Evolutionary conservation across 2,888 invertebrate species (phyloP), one percentile per base, ranked within the genome.

Genomic region (Tetramorium bicarinatum): DNA sequence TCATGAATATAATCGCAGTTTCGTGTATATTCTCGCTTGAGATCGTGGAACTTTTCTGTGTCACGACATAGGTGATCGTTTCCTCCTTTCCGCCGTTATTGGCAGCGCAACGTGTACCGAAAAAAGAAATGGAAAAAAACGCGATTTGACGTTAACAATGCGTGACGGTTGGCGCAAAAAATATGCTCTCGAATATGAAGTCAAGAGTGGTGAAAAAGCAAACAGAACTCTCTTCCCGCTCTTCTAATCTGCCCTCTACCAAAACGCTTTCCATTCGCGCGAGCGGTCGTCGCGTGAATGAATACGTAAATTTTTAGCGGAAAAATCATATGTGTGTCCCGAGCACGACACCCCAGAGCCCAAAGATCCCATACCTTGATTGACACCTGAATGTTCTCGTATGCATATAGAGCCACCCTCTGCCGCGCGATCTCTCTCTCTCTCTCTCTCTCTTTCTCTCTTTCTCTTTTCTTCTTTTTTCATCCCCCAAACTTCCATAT

Each of bases 341-440:
- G 86, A 85, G 83, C 87, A 71, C 81, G 80, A 85, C 85, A 88
- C 87, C 85, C 89, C 77, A 85, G 85, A 83, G 79, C 86, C 85
- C 87, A 85, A 90, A 85, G 85, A 85, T 85, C 83, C 84, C 85
- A 87, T 87, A 82, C 59, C 74, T 82, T 93, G 92, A 93, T 93
- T 93, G 92, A 93, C 92, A 89, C 82, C 85, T 93, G 90, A 93
- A 93, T 92, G 92, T 91, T 90, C 91, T 89, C 87, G 92, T 91
- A 92, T 93, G 92, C 93, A 93, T 93, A 93, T 90, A 91, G 89
- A 88, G 82, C 86, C 89, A 82, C 90, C 85, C 89, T 84, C 90
- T 80, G 79, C 47, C 52, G 52, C 59, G 62, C 61, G 29, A 56
- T 41, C 71, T 56, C 59, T 44, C 21, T 64, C 47, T 21, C 76